phyloP scores from a whole-genome alignment of 1,140 invertebrate genomes.

The Argopecten irradians region DNA sequence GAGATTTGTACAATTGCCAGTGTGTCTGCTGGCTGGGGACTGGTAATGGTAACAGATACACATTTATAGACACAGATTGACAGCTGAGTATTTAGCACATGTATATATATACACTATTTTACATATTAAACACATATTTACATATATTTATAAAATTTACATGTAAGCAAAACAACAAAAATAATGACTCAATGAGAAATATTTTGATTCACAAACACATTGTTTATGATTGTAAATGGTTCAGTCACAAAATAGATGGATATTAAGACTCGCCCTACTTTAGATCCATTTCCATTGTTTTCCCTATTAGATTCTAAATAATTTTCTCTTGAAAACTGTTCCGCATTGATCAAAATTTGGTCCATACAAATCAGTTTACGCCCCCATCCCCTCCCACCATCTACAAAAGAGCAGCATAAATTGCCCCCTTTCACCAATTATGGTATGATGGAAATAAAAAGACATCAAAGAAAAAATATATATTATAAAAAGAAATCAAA shows the following conservation, averaged over 20 bases:
- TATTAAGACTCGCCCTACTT: not conserved
- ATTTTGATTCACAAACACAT: slow-evolving; percentile 12
- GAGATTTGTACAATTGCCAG: too few species aligned
- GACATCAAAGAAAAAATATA: not conserved
- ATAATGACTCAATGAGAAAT: not conserved
- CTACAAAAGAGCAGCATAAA: not conserved
- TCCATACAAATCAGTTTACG: not conserved
- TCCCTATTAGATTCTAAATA: not conserved
- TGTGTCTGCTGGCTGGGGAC: not conserved
- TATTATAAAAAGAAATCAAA: not conserved
- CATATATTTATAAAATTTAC: not conserved
- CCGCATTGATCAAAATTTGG: not conserved
- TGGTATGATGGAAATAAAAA: not conserved
- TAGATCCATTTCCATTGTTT: not conserved
- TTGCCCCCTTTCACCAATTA: not conserved
- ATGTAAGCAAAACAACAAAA: too few species aligned
- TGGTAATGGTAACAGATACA: not conserved
- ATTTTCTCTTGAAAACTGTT: not conserved
- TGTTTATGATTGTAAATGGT: not conserved
- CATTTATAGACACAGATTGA: not conserved
- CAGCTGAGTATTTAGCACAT: not conserved
- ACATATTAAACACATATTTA: not conserved
- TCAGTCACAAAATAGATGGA: not conserved
- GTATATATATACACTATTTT: not conserved
- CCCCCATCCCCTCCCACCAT: not conserved